Conservation (phyloP, 2,888 invertebrate species). For the Catocala fraxini region DNA sequence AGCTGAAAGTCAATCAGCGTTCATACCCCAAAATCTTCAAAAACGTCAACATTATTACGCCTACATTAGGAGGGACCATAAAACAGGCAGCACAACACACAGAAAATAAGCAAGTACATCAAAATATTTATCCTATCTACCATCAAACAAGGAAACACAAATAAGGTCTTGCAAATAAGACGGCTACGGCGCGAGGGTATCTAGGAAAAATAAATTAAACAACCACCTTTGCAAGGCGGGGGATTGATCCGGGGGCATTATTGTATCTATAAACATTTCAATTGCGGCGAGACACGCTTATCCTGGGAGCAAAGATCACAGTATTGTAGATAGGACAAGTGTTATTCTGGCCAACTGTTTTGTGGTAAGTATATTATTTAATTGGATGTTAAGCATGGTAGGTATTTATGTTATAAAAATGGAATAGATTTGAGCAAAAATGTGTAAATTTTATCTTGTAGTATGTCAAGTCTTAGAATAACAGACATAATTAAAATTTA, state of each 20-base stretch:
- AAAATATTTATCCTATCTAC: conserved; percentile 43
- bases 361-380: too few species aligned
- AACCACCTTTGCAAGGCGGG: conserved; percentile 60
- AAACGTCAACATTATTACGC: conserved; percentile 8
- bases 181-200: conserved; percentile 42
- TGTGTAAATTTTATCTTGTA: too few species aligned
- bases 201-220: conserved; percentile 81
- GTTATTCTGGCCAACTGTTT: too few species aligned
- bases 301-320: conserved; percentile 54
- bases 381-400: too few species aligned
- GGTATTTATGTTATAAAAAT: too few species aligned
- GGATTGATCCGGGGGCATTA: conserved; percentile 81
- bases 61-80: conserved; percentile 5
- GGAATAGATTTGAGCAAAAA: too few species aligned
- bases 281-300: conserved; percentile 67
- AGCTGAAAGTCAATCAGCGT: too few species aligned
- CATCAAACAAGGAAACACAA: conserved; percentile 42
- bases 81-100: conserved; percentile 7
- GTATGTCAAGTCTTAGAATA: too few species aligned
- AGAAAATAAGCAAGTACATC: conserved; percentile 35
- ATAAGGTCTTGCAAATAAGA: conserved; percentile 54
- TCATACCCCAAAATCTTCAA: neutral
- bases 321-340: conserved; percentile 16
- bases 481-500: too few species aligned
- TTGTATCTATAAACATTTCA: conserved; percentile 85